These are phyloP conservation scores for Drosophila malerkotliana DNA, from an alignment of 1,140 invertebrate genomes.

Conservation along the genomic window DNA sequence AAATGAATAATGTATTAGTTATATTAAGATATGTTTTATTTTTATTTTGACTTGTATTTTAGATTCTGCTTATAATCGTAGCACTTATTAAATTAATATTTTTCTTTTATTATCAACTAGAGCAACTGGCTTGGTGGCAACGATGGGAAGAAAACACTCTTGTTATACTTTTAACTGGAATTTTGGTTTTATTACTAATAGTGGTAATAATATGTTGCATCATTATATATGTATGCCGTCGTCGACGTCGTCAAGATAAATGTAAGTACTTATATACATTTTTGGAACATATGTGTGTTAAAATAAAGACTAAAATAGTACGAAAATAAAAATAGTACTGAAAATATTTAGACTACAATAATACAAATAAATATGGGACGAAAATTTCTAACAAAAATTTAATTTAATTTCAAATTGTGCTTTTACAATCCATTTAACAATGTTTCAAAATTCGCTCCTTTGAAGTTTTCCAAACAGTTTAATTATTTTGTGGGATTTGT, in stretches of 20 bases:
- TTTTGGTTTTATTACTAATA: slow-evolving; percentile 90
- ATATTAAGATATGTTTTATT: too few species aligned
- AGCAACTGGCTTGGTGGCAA: slow-evolving; percentile 90
- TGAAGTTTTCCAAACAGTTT: too few species aligned
- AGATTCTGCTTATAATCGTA: too few species aligned
- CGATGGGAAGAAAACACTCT: slow-evolving; percentile 90
- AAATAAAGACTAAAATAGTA: background rate
- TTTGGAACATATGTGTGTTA: background rate
- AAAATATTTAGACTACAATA: background rate
- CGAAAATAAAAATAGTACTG: background rate
- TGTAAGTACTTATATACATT: slow-evolving; percentile 88
- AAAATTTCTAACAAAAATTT: too few species aligned
- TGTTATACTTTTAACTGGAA: slow-evolving; percentile 89
- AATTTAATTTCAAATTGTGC: too few species aligned
- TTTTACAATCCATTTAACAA: too few species aligned
- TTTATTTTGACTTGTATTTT: too few species aligned
- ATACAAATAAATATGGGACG: too few species aligned
- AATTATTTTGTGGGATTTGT: too few species aligned
- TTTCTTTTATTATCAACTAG: slow-evolving; percentile 76
- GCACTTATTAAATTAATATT: background rate
- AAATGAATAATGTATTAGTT: too few species aligned
- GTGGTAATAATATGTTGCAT: slow-evolving; percentile 92
- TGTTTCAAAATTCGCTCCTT: too few species aligned
- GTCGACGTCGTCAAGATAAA: slow-evolving; percentile 92
- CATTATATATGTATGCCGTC: slow-evolving; percentile 91